A percentile compares a stretch with the other conserved stretches of the same genome.
Evolutionary conservation across 2,113 vertebrate species (phyloP).

Genomic region (Gulo gulo): DNA sequence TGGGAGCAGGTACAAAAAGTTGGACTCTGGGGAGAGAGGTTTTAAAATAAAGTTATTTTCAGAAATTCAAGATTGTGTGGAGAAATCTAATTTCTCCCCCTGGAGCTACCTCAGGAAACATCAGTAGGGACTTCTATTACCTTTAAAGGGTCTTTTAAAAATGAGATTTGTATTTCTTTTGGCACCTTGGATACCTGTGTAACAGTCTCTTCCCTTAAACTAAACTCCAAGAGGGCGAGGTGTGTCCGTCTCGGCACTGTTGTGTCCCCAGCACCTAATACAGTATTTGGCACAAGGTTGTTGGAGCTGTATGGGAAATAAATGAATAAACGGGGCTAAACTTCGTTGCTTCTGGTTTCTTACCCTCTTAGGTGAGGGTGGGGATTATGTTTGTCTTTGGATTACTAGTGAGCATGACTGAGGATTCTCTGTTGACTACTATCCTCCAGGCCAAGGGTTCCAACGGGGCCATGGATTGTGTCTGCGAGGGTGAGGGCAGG

Average conservation of each 20-base stretch:
- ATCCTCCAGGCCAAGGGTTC: not conserved
- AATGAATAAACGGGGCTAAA: not conserved
- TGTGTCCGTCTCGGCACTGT: not conserved
- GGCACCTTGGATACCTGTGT: not conserved
- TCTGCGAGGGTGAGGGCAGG: not conserved
- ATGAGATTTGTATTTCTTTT: not conserved
- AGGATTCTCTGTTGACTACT: not conserved
- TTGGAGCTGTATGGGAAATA: not conserved
- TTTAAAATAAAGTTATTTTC: not conserved
- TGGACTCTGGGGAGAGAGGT: not conserved
- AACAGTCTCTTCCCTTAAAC: not conserved
- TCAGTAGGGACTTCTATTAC: not conserved
- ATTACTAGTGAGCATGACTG: not conserved
- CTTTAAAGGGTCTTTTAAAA: not conserved
- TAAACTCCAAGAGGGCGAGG: not conserved
- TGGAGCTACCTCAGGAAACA: not conserved
- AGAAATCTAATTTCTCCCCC: not conserved
- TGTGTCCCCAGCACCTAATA: not conserved
- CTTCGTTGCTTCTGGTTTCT: not conserved
- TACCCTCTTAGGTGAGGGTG: not conserved
- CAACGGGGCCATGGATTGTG: not conserved
- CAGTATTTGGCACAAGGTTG: not conserved
- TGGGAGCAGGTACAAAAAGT: not conserved
- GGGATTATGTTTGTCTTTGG: not conserved
- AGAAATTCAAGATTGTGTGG: not conserved